Base-by-base conservation (phyloP, 2,113 vertebrate genomes). In the Brachyhypopomus gauderio region DNA sequence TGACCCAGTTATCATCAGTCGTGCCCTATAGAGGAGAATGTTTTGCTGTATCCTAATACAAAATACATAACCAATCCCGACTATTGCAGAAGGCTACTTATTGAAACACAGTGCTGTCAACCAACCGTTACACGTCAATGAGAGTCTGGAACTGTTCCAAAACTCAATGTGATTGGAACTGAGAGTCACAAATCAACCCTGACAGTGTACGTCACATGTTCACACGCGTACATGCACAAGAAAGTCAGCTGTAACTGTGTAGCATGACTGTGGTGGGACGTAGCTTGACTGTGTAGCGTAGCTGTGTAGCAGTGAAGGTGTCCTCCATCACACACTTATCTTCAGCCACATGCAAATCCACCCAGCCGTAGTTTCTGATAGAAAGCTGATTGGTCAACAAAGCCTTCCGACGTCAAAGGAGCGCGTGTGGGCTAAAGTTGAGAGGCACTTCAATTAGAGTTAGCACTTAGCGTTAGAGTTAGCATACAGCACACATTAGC, bases 381-480 rank as follows among this genome's bases (percentile, higher is more conserved):
- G n/a, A n/a, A n/a, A n/a, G n/a, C n/a, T n/a, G 30, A 30, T 30
- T 30, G 30, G 30, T 92, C 87, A 89, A 88, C 90, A 91, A 90
- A 87, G 34, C 14, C 87, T 88, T 92, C 88, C 88, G 83, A 88
- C 88, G 90, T 93, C 91, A 92, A 92, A 89, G 86, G 81, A 87
- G 86, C 91, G 87, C 88, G 88, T 88, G 89, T 87, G 88, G 85
- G 70, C 90, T 89, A 88, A 90, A 89, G 88, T 80, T 86, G 88
- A 85, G 86, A 91, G 90, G 91, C 90, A 89, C 89, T 90, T 91
- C 89, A 92, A 91, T 92, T 92, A 92, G 86, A 90, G 77, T 77
- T 85, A 82, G 88, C 80, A 87, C 87, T 41, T 41, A 9, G 41
- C 5, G 4, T 41, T 41, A 41, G 41, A 41, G 41, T 41, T 41